Percentiles rank a stretch among this genome's conserved stretches.
These are phyloP conservation scores for pig (Sus scrofa) DNA, from an alignment of 2,113 vertebrate genomes.

Conservation along the genomic window T2T-Sscrofa CM000823.6:56744501-56745000, in stretches of 20 bases:
- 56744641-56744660: neutral
- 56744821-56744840: neutral
- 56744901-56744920: neutral
- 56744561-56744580: neutral
- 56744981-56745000: too few species aligned
- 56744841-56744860: neutral
- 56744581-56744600: neutral
- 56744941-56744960: neutral
- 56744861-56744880: neutral
- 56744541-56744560: neutral
- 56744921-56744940: neutral
- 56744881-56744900: neutral
- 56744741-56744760: neutral
- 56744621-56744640: neutral
- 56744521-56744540: slow-evolving; percentile 19
- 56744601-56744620: neutral
- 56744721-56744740: neutral
- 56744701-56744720: slow-evolving; percentile 4
- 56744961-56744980: too few species aligned
- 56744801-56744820: neutral
- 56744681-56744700: neutral
- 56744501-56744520: neutral
- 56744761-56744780: neutral
- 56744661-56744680: neutral
- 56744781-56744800: slow-evolving; percentile 19